Evolutionary conservation across 2,888 invertebrate species (phyloP).

Genomic region (Aphidius colemani): DNA sequence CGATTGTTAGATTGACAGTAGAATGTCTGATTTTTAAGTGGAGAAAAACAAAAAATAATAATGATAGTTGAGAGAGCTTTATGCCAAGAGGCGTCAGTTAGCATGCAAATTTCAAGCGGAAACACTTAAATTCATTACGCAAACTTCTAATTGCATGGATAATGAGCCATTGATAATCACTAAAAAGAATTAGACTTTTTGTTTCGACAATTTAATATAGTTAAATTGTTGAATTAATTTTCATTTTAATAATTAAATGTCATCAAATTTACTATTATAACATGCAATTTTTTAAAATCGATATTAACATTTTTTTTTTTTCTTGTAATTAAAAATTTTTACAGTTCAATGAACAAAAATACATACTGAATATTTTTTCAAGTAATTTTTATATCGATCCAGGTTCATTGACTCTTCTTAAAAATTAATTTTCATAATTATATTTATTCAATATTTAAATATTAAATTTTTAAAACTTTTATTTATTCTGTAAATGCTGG

Average conservation of each 20-base stretch:
- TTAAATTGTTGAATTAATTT: background rate
- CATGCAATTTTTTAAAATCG: too few species aligned
- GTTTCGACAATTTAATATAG: conserved; percentile 16
- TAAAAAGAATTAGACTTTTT: conserved; percentile 44
- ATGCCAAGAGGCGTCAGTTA: conserved; percentile 41
- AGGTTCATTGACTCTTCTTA: too few species aligned
- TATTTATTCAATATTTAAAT: conserved; percentile 12
- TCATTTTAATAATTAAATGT: background rate
- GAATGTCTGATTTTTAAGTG: too few species aligned
- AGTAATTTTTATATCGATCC: too few species aligned
- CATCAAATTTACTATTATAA: too few species aligned
- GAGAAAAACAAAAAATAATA: too few species aligned
- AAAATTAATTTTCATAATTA: conserved; percentile 10
- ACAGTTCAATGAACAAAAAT: too few species aligned
- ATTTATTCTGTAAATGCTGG: conserved; percentile 10
- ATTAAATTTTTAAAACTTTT: conserved; percentile 5
- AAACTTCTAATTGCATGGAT: conserved; percentile 52
- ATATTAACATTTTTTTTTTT: too few species aligned
- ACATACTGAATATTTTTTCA: too few species aligned
- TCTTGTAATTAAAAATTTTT: too few species aligned
- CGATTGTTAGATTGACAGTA: too few species aligned
- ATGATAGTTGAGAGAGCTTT: background rate
- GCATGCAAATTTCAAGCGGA: conserved; percentile 51
- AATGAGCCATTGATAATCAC: conserved; percentile 52
- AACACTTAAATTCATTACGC: conserved; percentile 54